Evolutionary conservation across 2,797 vertebrate genomes (phyloP), one percentile per base, ranked within the genome.

Genomic region (Distichodus sexfasciatus): DNA sequence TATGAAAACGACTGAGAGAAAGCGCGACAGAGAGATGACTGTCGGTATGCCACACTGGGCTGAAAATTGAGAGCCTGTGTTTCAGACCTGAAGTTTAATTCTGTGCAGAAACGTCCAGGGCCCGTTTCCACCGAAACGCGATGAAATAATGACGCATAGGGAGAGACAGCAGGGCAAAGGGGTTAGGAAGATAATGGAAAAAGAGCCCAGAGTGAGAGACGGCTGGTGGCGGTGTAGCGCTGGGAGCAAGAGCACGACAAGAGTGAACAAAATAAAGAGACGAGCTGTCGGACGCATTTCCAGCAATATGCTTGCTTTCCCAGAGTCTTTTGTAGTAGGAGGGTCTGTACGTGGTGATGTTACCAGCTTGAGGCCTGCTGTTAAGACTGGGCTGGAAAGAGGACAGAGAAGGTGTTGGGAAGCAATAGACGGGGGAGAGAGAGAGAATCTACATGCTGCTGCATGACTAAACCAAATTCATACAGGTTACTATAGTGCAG

Each of bases 71-170:
- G 57, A 44, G 36, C 47, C 40, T 17, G 24, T 41, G 73, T 64
- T 64, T 44, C 64, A 69, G 44, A 46, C 69, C 35, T 59, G 48
- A 31, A 69, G 75, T 41, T 71, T 78, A 71, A 71, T 58, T 47
- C 35, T 69, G 36, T 76, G 59, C 60, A 38, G 72, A 75, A 80
- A 77, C 75, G 74, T 65, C 53, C 47, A 48, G 55, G 51, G 64
- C 69, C 59, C 41, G 38, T 51, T 69, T 73, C 65, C 57, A 54
- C 46, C 51, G 47, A 76, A 54, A 60, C 51, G 14, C 35, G 15
- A 57, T 7, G 7, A 29, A 64, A 46, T 71, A 75, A 75, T 66
- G 65, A 71, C 72, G 47, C 23, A 53, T 64, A 3, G 3, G 54
- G 33, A 35, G 28, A 3, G 26, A 26, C 12, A 11, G 38, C 26